Percentiles rank a stretch among this genome's conserved stretches.
These are phyloP conservation scores for Balaeniceps rex DNA, from an alignment of 2,113 vertebrate genomes.

Conservation along the genomic window DNA sequence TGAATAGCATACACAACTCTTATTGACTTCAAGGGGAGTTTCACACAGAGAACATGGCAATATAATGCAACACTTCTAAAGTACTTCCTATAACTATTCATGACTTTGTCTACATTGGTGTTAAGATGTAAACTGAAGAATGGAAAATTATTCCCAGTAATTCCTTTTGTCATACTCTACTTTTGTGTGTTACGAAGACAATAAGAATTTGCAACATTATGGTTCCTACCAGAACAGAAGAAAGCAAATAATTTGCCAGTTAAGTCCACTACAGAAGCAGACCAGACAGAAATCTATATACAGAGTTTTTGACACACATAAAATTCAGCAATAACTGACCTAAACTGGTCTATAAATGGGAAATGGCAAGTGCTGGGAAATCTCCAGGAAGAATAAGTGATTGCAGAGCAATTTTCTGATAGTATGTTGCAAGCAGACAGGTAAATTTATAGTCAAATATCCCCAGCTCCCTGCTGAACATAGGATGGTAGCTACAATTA, in stretches of 20 bases:
- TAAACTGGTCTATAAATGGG: background rate
- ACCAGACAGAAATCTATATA: background rate
- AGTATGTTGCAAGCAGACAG: background rate
- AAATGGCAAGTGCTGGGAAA: background rate
- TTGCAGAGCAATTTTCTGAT: background rate
- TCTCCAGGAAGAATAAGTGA: background rate
- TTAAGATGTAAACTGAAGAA: conserved; percentile 51
- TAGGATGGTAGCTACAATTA: background rate
- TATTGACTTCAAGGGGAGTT: conserved; percentile 27
- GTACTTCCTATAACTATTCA: conserved; percentile 54
- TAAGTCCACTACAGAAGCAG: background rate
- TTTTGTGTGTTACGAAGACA: background rate
- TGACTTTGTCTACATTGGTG: conserved; percentile 46
- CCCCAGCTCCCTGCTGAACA: background rate
- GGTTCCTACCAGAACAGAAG: background rate
- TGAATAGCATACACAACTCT: conserved; percentile 28
- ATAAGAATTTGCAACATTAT: background rate
- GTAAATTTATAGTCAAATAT: background rate
- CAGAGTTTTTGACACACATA: background rate
- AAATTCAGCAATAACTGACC: background rate
- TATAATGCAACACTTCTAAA: conserved; percentile 37
- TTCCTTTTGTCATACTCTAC: conserved; percentile 26
- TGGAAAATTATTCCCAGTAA: conserved; percentile 42
- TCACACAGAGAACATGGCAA: conserved; percentile 64
- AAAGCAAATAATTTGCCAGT: background rate